These are phyloP conservation scores for Caenorhabditis tropicalis DNA, from an alignment of 1,140 invertebrate genomes.

Conservation along the genomic window DNA sequence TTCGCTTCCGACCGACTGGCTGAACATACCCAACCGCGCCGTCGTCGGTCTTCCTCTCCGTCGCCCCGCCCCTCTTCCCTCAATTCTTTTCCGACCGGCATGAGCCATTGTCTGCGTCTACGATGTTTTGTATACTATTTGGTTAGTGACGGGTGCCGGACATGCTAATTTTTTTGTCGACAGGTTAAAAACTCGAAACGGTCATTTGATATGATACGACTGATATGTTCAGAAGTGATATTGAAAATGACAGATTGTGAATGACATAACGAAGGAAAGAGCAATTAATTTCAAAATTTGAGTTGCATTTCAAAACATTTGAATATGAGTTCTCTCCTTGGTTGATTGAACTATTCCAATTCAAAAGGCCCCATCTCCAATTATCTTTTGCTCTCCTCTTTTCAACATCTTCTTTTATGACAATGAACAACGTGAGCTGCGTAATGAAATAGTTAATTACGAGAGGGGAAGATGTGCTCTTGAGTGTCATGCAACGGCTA, in stretches of 20 bases:
- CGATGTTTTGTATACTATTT: neutral
- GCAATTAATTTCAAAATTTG: neutral
- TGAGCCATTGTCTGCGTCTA: slow-evolving; percentile 18
- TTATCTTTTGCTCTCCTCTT: slow-evolving; percentile 6
- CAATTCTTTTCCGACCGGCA: slow-evolving; percentile 22
- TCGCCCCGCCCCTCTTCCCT: slow-evolving; percentile 24
- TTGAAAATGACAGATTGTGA: neutral
- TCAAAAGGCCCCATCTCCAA: neutral
- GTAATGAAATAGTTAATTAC: slow-evolving; percentile 43
- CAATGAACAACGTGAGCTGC: slow-evolving; percentile 37
- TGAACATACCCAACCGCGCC: slow-evolving; percentile 35
- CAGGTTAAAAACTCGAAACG: neutral
- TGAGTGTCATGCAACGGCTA: slow-evolving; percentile 30
- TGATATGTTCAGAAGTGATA: neutral
- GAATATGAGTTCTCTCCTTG: neutral
- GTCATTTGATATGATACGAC: neutral
- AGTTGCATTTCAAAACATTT: neutral
- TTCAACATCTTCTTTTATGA: slow-evolving; percentile 36
- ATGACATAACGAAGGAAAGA: neutral
- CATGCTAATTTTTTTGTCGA: slow-evolving; percentile 24
- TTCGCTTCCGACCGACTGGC: slow-evolving; percentile 10
- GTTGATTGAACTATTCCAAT: neutral
- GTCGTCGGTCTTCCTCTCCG: slow-evolving; percentile 29
- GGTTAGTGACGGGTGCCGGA: neutral
- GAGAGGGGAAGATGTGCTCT: slow-evolving; percentile 20